Base-by-base conservation (phyloP, 2,888 invertebrate genomes). In the Cactoblastis cactorum region DNA sequence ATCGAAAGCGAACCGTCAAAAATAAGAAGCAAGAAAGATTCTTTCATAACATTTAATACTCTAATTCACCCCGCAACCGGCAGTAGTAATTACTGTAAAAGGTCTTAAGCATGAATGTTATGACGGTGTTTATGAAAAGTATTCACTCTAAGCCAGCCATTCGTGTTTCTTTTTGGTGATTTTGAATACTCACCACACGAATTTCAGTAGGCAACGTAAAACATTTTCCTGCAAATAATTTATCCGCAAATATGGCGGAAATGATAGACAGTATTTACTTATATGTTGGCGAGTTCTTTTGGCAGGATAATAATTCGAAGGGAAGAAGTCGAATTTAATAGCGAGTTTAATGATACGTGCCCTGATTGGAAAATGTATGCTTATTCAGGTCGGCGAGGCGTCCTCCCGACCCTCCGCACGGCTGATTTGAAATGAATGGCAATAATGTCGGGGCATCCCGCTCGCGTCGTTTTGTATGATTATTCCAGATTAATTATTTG, bases 401-500 rank as follows among this genome's bases (percentile, higher is more conserved):
- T 71, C 76, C 74, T 71, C 77, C 75, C 77, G 60, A 66, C 75
- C 80, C 81, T 78, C 78, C 79, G 80, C 79, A 83, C 83, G 89
- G 83, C 81, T 86, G 87, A 84, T 87, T 88, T 87, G 81, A 87
- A 89, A 88, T 88, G 89, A 89, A 88, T 89, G 87, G 85, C 81
- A 88, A 89, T 89, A 88, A 88, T 87, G 85, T 77, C 80, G 74
- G 77, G 74, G 79, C 80, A 84, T 84, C 84, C 86, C 83, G 77
- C 80, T 83, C 83, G 80, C 83, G 81, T 85, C 88, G 87, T 89
- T 88, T 88, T 83, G 87, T 88, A 88, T 89, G 87, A 89, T 89
- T 88, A 89, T 88, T 88, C 87, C 84, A 83, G 87, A 89, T 88
- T 89, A 88, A 88, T 89, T 89, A 88, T 89, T 89, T 88, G 89